Percentiles rank a stretch among this genome's conserved stretches.
phyloP scores from a whole-genome alignment of 53 echinoderm and acorn worm species.

The Antedon mediterranea region DNA sequence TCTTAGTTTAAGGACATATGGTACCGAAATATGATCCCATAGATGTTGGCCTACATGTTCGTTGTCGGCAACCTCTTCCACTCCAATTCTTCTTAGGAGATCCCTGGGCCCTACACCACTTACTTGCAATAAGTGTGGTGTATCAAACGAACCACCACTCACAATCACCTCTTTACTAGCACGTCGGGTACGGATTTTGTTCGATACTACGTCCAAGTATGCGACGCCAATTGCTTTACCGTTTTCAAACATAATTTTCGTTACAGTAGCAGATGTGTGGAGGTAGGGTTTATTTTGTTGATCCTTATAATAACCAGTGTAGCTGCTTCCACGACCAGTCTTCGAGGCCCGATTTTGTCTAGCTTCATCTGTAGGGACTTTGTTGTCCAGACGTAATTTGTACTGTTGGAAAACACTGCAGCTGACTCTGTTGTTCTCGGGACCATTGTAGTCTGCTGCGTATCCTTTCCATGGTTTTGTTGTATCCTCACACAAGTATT shows the following conservation, averaged over 20 bases:
- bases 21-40: slow-evolving; percentile 13
- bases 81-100: background rate
- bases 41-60: slow-evolving; percentile 10
- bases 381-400: slow-evolving; percentile 1
- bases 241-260: background rate
- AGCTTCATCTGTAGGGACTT: background rate
- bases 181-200: background rate
- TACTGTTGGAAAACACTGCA: slow-evolving; percentile 13
- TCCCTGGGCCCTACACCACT: slow-evolving; percentile 10
- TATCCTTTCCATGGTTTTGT: background rate
- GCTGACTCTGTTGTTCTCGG: background rate
- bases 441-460: slow-evolving; percentile 6
- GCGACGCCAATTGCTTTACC: background rate
- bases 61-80: slow-evolving; percentile 6
- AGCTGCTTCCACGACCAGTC: slow-evolving; percentile 14
- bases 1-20: slow-evolving; percentile 6
- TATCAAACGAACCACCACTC: slow-evolving; percentile 6
- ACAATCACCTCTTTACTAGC: slow-evolving; percentile 9
- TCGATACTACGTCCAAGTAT: background rate
- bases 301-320: slow-evolving; percentile 5
- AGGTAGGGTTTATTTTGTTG: background rate
- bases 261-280: background rate
- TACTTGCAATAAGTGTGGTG: slow-evolving; percentile 11
- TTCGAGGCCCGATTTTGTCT: slow-evolving; percentile 5
- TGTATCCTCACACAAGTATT: background rate